Conservation (phyloP, 1,140 invertebrate genomes). For the Hypothenemus hampei region DNA sequence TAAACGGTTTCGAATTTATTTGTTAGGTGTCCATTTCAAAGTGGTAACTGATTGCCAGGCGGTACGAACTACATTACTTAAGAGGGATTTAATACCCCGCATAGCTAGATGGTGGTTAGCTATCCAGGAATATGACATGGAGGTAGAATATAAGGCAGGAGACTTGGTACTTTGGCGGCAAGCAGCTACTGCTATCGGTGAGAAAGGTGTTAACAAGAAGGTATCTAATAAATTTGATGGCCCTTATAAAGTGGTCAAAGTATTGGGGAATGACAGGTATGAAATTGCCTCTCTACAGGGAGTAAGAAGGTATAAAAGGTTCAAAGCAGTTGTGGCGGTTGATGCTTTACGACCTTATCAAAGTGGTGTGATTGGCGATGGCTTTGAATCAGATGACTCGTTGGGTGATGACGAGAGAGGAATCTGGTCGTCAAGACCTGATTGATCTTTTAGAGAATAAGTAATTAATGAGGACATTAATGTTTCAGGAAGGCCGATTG, state of each 20-base stretch:
- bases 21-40: conserved; percentile 41
- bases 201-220: not conserved
- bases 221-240: not conserved
- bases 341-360: too few relatives aligned
- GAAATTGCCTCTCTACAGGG: too few relatives aligned
- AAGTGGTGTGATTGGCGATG: too few relatives aligned
- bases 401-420: too few relatives aligned
- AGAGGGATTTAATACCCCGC: conserved; percentile 40
- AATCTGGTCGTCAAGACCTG: too few relatives aligned
- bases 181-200: not conserved
- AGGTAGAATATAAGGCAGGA: not conserved
- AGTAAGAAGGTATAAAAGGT: too few relatives aligned
- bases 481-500: too few relatives aligned
- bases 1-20: conserved; percentile 38
- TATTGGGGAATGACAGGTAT: not conserved
- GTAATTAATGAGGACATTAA: too few relatives aligned
- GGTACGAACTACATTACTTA: conserved; percentile 38
- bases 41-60: conserved; percentile 43
- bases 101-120: not conserved
- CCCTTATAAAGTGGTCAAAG: not conserved
- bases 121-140: conserved; percentile 14
- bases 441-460: too few relatives aligned
- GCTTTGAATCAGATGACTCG: too few relatives aligned
- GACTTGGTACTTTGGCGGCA: not conserved
- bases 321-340: too few relatives aligned